Evolutionary conservation across 2,113 vertebrate species (phyloP).

Genomic region (Hylia prasina): DNA sequence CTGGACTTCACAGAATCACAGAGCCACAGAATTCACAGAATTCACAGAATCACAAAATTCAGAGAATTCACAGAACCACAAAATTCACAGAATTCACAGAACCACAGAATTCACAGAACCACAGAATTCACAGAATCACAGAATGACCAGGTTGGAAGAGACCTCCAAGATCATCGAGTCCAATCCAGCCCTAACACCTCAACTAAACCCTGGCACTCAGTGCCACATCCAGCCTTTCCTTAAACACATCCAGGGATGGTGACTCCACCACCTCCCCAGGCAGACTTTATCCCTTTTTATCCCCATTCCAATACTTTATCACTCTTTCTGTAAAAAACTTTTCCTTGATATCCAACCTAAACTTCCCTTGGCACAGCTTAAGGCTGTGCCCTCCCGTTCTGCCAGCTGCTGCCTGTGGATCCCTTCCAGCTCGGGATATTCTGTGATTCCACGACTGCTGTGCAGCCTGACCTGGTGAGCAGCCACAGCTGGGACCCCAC

Average conservation of each 20-base stretch:
- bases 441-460: neutral
- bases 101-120: too few relatives aligned
- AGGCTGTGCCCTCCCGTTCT: neutral
- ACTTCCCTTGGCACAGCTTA: neutral
- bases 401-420: neutral
- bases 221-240: neutral
- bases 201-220: neutral
- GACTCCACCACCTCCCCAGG: neutral
- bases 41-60: neutral
- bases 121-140: neutral
- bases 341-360: neutral
- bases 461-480: neutral
- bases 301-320: neutral
- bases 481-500: neutral
- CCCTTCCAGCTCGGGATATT: fast-evolving
- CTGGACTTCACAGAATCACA: too few relatives aligned
- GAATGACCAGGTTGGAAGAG: neutral
- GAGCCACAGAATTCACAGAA: fast-evolving
- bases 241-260: neutral
- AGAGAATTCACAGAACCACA: too few relatives aligned
- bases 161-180: neutral
- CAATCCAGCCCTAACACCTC: neutral
- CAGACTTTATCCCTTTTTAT: neutral
- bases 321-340: neutral
- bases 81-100: neutral